These are phyloP conservation scores for Chrysodeixis includens DNA, from an alignment of 2,888 invertebrate species.

Conservation along the genomic window DNA sequence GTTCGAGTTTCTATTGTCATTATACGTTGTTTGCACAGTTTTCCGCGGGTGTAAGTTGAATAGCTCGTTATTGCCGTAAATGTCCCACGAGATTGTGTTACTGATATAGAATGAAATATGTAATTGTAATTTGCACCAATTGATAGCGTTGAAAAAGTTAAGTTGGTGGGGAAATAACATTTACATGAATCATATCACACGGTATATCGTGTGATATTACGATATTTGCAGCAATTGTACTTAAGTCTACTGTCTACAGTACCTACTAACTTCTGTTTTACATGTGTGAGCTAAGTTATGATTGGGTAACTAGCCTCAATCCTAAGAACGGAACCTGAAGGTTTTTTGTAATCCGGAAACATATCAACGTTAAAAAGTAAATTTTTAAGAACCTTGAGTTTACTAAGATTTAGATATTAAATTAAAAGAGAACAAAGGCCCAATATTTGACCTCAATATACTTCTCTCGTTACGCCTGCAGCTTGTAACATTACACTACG, in stretches of 20 bases:
- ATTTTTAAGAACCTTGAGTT: too few relatives aligned
- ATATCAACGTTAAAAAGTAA: not conserved
- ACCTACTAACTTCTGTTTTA: not conserved
- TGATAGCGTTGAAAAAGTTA: constrained; percentile 9
- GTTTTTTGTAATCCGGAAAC: not conserved
- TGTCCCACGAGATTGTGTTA: constrained; percentile 65
- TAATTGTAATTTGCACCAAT: constrained; percentile 36
- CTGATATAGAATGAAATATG: constrained; percentile 44
- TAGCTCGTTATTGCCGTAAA: constrained; percentile 54
- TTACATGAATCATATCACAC: not conserved
- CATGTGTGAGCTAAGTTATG: constrained; percentile 1
- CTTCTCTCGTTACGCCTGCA: constrained; percentile 15
- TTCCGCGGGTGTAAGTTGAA: constrained; percentile 42
- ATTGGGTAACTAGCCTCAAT: not conserved
- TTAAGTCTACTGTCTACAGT: not conserved
- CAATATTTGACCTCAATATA: not conserved
- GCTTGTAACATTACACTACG: constrained; percentile 40
- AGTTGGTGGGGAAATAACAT: constrained; percentile 9
- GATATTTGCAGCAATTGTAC: not conserved
- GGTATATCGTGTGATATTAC: constrained; percentile 7
- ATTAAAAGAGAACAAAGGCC: not conserved
- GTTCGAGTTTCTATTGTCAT: constrained; percentile 55
- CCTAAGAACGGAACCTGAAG: not conserved
- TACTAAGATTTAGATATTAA: not conserved
- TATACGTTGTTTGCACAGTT: constrained; percentile 57